phyloP scores from a whole-genome alignment of 2,888 invertebrate species.

The Cataglyphis rosenhaueri region DNA sequence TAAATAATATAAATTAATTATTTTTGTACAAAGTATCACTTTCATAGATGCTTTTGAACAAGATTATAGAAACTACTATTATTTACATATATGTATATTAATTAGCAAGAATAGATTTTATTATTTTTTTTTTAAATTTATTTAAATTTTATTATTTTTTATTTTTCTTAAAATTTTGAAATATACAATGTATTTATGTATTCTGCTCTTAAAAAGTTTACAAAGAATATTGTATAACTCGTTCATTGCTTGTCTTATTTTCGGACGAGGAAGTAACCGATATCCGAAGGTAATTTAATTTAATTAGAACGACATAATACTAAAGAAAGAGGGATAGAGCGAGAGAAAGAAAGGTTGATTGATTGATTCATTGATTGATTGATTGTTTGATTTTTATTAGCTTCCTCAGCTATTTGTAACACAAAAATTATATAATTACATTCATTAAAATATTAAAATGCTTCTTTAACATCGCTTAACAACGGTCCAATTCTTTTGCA shows the following conservation, averaged over 20 bases:
- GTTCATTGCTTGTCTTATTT: no score
- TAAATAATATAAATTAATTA: not conserved
- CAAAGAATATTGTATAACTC: not conserved
- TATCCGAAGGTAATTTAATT: conserved; percentile 75
- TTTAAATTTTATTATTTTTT: not conserved
- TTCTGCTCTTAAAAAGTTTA: not conserved
- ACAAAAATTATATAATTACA: no score
- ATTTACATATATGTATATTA: not conserved
- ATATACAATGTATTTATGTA: not conserved
- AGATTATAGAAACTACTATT: not conserved
- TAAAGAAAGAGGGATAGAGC: conserved; percentile 13
- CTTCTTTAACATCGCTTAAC: no score
- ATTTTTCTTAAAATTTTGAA: not conserved
- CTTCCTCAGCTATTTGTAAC: no score
- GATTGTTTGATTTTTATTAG: no score
- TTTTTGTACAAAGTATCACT: not conserved
- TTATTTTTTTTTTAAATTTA: not conserved
- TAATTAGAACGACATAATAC: conserved; percentile 78
- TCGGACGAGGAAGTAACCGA: not conserved
- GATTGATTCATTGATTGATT: no score
- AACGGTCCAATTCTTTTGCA: no score
- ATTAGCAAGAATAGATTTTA: not conserved
- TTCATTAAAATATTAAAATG: no score
- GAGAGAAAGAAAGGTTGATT: no score
- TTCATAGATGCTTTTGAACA: not conserved